phyloP scores from a whole-genome alignment of 2,888 invertebrate genomes.

The Dermolepida albohirtum region DNA sequence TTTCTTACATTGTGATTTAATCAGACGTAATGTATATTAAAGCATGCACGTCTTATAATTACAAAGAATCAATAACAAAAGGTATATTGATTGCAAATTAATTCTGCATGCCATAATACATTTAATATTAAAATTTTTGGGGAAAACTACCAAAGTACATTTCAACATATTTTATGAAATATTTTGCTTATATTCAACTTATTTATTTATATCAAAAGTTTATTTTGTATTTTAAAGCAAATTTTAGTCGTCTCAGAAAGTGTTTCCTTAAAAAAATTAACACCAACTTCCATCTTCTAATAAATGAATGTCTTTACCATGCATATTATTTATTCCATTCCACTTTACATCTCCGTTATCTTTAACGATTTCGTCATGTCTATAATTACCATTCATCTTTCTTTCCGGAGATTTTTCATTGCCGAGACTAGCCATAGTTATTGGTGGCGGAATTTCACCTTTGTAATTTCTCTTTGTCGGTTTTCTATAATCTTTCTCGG shows the following conservation, averaged over 20 bases:
- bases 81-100: no score
- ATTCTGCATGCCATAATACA: no score
- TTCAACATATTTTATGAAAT: not conserved
- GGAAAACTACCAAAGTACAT: no score
- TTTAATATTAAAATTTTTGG: no score
- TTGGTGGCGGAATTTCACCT: constrained; percentile 63
- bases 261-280: constrained; percentile 43
- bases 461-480: constrained; percentile 73
- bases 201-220: not conserved
- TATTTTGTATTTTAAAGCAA: no score
- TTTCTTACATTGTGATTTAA: no score
- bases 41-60: no score
- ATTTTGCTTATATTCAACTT: not conserved
- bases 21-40: no score
- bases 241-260: not conserved
- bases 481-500: constrained; percentile 61
- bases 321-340: constrained; percentile 45
- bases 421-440: constrained; percentile 41
- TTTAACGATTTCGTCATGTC: constrained; percentile 41
- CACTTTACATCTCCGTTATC: constrained; percentile 45
- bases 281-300: constrained; percentile 60
- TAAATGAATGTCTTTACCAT: constrained; percentile 35
- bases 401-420: constrained; percentile 42
- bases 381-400: constrained; percentile 41
- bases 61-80: no score